A percentile compares a stretch with the other conserved stretches of the same genome.
Conservation (phyloP, 2,888 invertebrate species). For the Xestia c-nigrum region DNA sequence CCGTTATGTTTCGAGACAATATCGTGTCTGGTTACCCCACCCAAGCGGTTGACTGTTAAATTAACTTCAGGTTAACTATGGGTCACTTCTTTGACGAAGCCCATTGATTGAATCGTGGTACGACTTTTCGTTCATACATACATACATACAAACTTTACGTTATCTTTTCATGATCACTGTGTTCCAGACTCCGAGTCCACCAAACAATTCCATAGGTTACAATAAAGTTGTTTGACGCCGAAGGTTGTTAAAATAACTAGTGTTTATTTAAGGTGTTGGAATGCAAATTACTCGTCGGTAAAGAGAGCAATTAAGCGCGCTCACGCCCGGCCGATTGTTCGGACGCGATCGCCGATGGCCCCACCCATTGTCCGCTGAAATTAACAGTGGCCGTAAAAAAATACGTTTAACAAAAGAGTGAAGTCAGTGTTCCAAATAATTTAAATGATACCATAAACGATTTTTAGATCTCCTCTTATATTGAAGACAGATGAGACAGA, state of each 20-base stretch:
- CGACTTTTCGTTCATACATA: constrained; percentile 21
- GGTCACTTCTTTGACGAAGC: constrained; percentile 74
- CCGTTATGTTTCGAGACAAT: constrained; percentile 86
- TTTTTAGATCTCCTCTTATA: constrained; percentile 25
- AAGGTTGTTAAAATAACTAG: constrained; percentile 68
- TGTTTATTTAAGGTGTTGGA: constrained; percentile 72
- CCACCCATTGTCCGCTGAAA: constrained; percentile 83
- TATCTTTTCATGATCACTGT: constrained; percentile 29
- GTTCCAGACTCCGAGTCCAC: constrained; percentile 24
- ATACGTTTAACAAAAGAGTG: constrained; percentile 66
- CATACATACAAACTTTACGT: constrained; percentile 18
- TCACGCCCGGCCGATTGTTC: constrained; percentile 82
- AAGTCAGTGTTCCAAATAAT: constrained; percentile 55
- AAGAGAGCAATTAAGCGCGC: constrained; percentile 84
- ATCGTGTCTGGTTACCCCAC: constrained; percentile 86
- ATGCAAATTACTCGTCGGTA: constrained; percentile 80
- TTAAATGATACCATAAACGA: constrained; percentile 41
- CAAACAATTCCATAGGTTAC: constrained; percentile 43
- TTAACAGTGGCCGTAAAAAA: constrained; percentile 83
- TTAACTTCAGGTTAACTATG: constrained; percentile 84
- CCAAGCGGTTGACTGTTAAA: constrained; percentile 83
- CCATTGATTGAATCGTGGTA: constrained; percentile 66
- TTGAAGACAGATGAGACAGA: constrained; percentile 38
- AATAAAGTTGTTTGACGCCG: constrained; percentile 66
- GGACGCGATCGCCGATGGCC: constrained; percentile 77